Base-by-base conservation (phyloP, 2,888 invertebrate genomes). In the Chrysodeixis includens region DNA sequence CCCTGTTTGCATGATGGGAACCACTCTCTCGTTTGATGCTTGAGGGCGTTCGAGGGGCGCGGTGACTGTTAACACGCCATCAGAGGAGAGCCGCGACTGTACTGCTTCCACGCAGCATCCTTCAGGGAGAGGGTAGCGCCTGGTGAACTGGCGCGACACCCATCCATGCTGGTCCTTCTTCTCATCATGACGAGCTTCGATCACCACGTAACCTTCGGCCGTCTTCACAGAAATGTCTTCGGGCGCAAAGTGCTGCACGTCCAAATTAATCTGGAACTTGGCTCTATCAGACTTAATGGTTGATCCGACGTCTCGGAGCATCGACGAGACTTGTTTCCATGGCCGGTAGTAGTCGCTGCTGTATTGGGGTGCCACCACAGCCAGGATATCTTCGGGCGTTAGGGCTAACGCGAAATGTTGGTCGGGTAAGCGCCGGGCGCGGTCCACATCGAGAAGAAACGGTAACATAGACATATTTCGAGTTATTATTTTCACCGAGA, bases 181-280 rank as follows among this genome's bases (percentile, higher is more conserved):
- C 82, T 97, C 97, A 73, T 96, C 96, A 82, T 97, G 97, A 82
- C 96, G 96, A 0, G 96, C 97, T 84, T 97, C 97, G 12, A 97
- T 92, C 6, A 97, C 93, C 12, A 97, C 93, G 32, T 90, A 93
- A 66, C 96, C 95, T 46, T 97, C 97, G 0, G 96, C 93, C 0
- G 96, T 96, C 86, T 97, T 97, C 0, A 98, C 97, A 0, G 95
- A 93, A 46, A 98, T 96, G 82, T 98, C 97, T 35, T 96, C 96
- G 0, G 97, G 97, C 0, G 95, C 91, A 82, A 97, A 97, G 73
- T 97, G 97, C 71, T 96, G 96, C 6, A 97, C 97, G 82, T 97
- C 97, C 81, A 97, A 90, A 79, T 96, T 96, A 3, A 97, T 96
- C 82, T 96, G 96, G 82, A 96, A 97, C 69, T 96, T 96, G 71